These are phyloP conservation scores for Drosophila virilis DNA, from an alignment of 1,140 invertebrate genomes.

Conservation along the genomic window DNA sequence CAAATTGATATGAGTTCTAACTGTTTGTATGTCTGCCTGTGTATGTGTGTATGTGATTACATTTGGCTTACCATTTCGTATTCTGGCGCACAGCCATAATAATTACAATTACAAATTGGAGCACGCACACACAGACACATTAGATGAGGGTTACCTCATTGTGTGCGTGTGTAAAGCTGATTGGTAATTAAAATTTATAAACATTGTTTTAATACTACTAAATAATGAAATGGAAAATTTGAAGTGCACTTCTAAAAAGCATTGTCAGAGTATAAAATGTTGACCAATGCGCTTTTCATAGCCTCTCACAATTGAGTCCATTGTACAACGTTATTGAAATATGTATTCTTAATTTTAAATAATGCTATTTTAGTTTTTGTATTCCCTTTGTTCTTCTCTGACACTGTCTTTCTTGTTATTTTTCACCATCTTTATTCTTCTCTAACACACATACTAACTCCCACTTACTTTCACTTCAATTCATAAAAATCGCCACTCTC, in stretches of 20 bases:
- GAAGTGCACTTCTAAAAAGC: slow-evolving; percentile 21
- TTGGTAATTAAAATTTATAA: slow-evolving; percentile 38
- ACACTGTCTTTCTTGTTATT: background rate
- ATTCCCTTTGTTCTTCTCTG: background rate
- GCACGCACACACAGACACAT: slow-evolving; percentile 7
- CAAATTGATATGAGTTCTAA: background rate
- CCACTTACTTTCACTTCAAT: no score
- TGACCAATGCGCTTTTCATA: background rate
- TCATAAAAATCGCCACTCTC: background rate
- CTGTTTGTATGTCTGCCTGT: background rate
- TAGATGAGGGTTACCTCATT: background rate
- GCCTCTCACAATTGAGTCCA: no score
- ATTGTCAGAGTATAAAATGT: background rate
- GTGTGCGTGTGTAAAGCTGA: slow-evolving; percentile 6
- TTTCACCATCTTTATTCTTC: background rate
- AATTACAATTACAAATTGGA: slow-evolving; percentile 50
- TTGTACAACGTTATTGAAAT: no score
- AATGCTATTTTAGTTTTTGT: no score
- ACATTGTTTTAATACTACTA: slow-evolving; percentile 13
- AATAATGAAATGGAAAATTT: slow-evolving; percentile 25
- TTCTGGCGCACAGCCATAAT: slow-evolving; percentile 43
- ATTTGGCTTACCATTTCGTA: slow-evolving; percentile 33
- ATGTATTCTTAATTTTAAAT: background rate
- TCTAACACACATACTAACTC: background rate
- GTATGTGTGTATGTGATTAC: slow-evolving; percentile 2